phyloP scores from a whole-genome alignment of 2,797 vertebrate genomes.

The Falco columbarius region DNA sequence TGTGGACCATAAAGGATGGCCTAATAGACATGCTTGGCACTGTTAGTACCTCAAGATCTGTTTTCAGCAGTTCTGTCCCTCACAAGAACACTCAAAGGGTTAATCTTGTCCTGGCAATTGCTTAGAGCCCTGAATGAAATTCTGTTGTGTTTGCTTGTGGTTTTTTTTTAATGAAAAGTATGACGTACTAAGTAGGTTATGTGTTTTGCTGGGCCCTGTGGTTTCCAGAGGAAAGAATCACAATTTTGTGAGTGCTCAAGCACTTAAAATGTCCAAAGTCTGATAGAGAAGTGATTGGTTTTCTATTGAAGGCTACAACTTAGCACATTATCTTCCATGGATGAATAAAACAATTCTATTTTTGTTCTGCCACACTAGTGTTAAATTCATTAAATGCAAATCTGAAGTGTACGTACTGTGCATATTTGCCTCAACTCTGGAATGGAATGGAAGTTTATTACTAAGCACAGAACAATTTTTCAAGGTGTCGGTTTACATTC shows the following conservation, averaged over 20 bases:
- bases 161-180: background rate
- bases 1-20: too few relatives aligned
- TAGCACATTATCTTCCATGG: background rate
- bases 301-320: background rate
- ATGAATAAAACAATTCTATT: background rate
- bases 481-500: conserved; percentile 27
- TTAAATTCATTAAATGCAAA: conserved; percentile 56
- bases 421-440: conserved; percentile 33
- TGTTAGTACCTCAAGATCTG: background rate
- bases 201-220: background rate
- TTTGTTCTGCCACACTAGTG: conserved; percentile 26
- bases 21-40: background rate
- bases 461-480: conserved; percentile 43
- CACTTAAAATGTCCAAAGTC: background rate
- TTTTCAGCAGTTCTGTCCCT: background rate
- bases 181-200: background rate
- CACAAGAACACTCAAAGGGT: background rate
- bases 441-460: conserved; percentile 31
- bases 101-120: background rate
- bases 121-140: background rate
- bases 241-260: background rate
- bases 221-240: conserved; percentile 9
- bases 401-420: background rate
- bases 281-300: background rate
- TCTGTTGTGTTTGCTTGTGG: background rate